Conservation (phyloP, 2,113 vertebrate species). For the Formicarius rufipectus region DNA sequence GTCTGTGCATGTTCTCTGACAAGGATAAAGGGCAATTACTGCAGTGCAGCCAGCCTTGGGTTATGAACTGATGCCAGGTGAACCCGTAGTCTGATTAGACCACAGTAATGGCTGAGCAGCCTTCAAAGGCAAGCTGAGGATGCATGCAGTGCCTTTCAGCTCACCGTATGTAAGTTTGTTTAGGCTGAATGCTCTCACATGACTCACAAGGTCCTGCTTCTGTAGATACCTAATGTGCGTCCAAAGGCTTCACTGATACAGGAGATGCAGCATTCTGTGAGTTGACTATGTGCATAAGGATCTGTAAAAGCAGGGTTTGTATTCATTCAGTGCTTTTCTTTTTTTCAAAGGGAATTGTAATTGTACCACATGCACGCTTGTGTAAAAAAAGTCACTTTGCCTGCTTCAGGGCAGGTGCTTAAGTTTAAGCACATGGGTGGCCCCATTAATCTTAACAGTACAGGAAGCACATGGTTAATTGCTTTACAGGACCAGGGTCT, state of each 20-base stretch:
- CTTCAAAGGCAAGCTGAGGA: neutral
- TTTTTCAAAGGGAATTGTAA: neutral
- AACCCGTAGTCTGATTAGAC: neutral
- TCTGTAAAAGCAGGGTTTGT: neutral
- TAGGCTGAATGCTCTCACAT: neutral
- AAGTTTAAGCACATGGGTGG: slow-evolving; percentile 53
- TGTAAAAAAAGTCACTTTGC: neutral
- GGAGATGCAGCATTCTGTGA: neutral
- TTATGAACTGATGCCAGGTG: neutral
- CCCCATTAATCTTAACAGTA: neutral
- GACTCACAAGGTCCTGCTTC: neutral
- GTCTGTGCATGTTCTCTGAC: neutral
- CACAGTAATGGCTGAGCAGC: neutral
- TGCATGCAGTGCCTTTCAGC: neutral
- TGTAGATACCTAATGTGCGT: fast-evolving
- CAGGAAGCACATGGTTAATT: neutral
- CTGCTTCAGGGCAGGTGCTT: slow-evolving; percentile 20
- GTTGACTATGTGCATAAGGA: neutral
- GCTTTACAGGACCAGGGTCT: neutral
- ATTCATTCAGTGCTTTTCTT: neutral
- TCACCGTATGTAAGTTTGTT: neutral
- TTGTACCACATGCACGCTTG: neutral
- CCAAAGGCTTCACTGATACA: neutral
- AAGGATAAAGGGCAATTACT: neutral
- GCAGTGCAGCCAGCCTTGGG: neutral